Percentiles rank a stretch among this genome's conserved stretches.
Evolutionary conservation across 2,888 invertebrate genomes (phyloP).

Genomic region (Omphaloscelis lunosa): DNA sequence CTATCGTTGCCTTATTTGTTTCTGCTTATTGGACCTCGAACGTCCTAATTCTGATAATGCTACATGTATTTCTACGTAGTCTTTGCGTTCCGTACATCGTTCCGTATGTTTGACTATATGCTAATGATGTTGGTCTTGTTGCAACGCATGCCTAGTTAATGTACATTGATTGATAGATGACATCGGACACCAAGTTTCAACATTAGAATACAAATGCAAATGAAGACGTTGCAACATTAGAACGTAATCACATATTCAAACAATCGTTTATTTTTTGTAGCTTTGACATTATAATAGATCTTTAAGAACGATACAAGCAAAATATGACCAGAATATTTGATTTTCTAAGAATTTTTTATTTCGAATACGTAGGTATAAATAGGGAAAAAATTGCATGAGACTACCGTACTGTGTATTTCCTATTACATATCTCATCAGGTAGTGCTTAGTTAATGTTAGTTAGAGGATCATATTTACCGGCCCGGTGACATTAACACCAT

Average conservation of each 20-base stretch:
- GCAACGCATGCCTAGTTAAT: conserved; percentile 67
- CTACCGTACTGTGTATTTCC: background rate
- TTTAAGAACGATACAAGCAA: conserved; percentile 31
- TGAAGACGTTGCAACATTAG: conserved; percentile 67
- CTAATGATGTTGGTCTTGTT: conserved; percentile 77
- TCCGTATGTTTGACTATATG: conserved; percentile 57
- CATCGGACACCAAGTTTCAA: conserved; percentile 73
- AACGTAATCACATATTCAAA: conserved; percentile 49
- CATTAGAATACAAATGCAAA: conserved; percentile 74
- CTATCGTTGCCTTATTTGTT: conserved; percentile 74
- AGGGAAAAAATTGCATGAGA: background rate
- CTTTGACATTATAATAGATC: conserved; percentile 39
- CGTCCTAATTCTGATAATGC: conserved; percentile 57
- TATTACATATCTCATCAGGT: background rate
- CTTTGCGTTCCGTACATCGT: conserved; percentile 28
- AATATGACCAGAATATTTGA: conserved; percentile 30
- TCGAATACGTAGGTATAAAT: background rate
- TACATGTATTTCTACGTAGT: conserved; percentile 42
- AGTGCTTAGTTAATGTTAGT: conserved; percentile 13
- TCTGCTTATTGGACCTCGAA: conserved; percentile 71
- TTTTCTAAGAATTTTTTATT: conserved; percentile 12
- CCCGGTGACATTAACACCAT: conserved; percentile 87
- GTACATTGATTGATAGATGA: conserved; percentile 81
- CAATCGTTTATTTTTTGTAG: conserved; percentile 48
- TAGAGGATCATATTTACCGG: conserved; percentile 77